phyloP scores from a whole-genome alignment of 2,113 vertebrate genomes.

The human (Homo sapiens) region DNA sequence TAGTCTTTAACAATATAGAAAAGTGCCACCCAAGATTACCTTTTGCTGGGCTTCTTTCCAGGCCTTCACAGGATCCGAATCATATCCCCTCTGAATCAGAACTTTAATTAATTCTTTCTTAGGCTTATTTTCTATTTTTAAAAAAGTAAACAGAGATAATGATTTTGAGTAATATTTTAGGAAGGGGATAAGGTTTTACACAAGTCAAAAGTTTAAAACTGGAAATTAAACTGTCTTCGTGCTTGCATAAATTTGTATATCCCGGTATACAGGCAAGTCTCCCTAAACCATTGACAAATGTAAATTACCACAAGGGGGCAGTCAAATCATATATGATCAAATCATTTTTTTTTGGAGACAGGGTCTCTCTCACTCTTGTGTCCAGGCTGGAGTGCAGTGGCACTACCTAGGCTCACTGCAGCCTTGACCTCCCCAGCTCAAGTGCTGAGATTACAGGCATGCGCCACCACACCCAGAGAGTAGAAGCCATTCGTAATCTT shows the following conservation, averaged over 20 bases:
- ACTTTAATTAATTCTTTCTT: conserved; percentile 97
- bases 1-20: background rate
- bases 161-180: conserved; percentile 41
- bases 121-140: conserved; percentile 94
- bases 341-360: background rate
- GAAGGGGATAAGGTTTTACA: conserved; percentile 20
- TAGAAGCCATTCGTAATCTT: conserved; percentile 25
- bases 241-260: background rate
- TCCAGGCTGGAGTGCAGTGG: background rate
- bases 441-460: background rate
- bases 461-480: background rate
- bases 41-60: conserved; percentile 96
- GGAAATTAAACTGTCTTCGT: background rate
- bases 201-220: conserved; percentile 58
- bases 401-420: background rate
- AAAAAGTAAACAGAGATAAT: conserved; percentile 52
- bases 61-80: conserved; percentile 95
- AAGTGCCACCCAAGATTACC: conserved; percentile 80
- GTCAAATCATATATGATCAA: conserved; percentile 15
- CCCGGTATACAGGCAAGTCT: background rate
- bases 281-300: background rate
- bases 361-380: background rate
- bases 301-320: conserved; percentile 44
- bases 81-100: conserved; percentile 94
- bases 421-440: background rate